A percentile compares a stretch with the other conserved stretches of the same genome.
Evolutionary conservation across 2,888 invertebrate species (phyloP).

Genomic region (Carterocephalus palaemon): DNA sequence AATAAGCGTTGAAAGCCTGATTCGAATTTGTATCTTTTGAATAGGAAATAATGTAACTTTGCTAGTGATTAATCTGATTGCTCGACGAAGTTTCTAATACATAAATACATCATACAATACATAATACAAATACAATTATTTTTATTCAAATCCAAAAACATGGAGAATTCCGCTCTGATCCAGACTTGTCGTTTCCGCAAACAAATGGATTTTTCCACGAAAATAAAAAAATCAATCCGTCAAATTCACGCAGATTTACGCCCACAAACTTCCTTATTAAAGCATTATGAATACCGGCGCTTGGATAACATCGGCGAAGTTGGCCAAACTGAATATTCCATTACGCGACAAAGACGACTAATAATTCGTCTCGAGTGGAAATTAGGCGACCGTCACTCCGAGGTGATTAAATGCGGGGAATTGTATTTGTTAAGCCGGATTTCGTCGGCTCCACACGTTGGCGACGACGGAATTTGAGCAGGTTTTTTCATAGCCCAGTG

Average conservation of each 20-base stretch:
- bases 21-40: too few relatives aligned
- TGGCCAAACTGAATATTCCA: constrained; percentile 40
- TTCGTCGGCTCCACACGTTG: constrained; percentile 20
- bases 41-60: too few relatives aligned
- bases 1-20: too few relatives aligned
- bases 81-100: too few relatives aligned
- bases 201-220: constrained; percentile 8
- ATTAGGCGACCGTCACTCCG: constrained; percentile 42
- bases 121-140: too few relatives aligned
- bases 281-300: constrained; percentile 52
- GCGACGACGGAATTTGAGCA: background rate
- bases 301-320: constrained; percentile 41
- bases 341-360: constrained; percentile 42
- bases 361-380: constrained; percentile 39
- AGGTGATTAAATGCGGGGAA: constrained; percentile 43
- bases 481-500: too few relatives aligned
- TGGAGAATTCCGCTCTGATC: background rate
- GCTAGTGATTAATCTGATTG: too few relatives aligned
- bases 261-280: constrained; percentile 61
- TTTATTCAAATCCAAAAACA: too few relatives aligned
- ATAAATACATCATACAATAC: too few relatives aligned
- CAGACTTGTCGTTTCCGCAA: constrained; percentile 3
- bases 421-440: constrained; percentile 38
- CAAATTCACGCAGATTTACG: constrained; percentile 23
- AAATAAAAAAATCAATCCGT: constrained; percentile 22